phyloP scores from a whole-genome alignment of 2,888 invertebrate genomes.

The Ceraclea dissimilis region DNA sequence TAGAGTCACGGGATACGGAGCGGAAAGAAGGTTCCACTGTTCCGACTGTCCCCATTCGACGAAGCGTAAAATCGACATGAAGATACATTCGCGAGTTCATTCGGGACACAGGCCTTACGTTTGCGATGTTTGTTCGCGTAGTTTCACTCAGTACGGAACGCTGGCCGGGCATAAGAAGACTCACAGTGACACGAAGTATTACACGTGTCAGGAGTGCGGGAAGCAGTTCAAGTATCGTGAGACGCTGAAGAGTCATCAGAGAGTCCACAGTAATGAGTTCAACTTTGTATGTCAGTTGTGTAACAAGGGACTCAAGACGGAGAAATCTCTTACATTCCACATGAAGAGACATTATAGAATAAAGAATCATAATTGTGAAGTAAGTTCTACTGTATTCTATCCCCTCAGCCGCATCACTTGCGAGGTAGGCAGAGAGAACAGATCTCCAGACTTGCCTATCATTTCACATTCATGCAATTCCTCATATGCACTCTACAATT shows the following conservation, averaged over 20 bases:
- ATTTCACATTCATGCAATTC: too few species aligned
- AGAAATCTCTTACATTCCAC: slow-evolving; percentile 37
- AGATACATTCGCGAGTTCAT: slow-evolving; percentile 42
- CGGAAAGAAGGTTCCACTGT: slow-evolving; percentile 38
- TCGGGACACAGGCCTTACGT: slow-evolving; percentile 41
- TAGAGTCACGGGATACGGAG: slow-evolving; percentile 35
- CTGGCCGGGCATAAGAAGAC: slow-evolving; percentile 40
- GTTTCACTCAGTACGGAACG: slow-evolving; percentile 41
- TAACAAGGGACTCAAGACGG: slow-evolving; percentile 39
- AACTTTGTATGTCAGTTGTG: slow-evolving; percentile 38
- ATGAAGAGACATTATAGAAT: slow-evolving; percentile 42
- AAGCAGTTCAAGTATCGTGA: slow-evolving; percentile 46
- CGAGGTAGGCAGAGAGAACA: too few species aligned
- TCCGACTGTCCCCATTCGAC: slow-evolving; percentile 40
- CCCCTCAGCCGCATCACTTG: too few species aligned
- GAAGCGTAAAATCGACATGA: slow-evolving; percentile 42
- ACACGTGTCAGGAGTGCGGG: slow-evolving; percentile 41
- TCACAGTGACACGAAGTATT: slow-evolving; percentile 37
- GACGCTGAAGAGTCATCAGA: slow-evolving; percentile 38
- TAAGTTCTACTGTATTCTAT: background rate
- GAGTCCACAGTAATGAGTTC: slow-evolving; percentile 35
- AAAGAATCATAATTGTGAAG: slow-evolving; percentile 41
- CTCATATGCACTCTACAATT: too few species aligned
- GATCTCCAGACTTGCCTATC: too few species aligned
- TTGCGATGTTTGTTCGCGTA: slow-evolving; percentile 40